A percentile compares a stretch with the other conserved stretches of the same genome.
phyloP scores from a whole-genome alignment of 2,888 invertebrate genomes.

The Pyrrhosoma nymphula region DNA sequence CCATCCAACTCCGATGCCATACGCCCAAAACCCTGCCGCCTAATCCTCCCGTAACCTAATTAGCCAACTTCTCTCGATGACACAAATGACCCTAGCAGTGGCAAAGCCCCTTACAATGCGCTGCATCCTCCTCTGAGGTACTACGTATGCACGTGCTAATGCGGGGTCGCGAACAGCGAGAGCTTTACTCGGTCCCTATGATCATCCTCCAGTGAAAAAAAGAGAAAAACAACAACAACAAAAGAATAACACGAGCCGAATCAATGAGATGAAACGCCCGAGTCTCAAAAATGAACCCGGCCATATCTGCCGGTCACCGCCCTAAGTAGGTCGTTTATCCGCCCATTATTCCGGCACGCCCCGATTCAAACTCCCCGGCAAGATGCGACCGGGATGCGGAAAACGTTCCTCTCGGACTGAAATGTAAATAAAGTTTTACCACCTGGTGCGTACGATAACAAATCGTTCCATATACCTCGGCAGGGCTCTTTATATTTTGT shows the following conservation, averaged over 20 bases:
- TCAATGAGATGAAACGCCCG: background rate
- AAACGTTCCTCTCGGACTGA: background rate
- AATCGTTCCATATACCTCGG: background rate
- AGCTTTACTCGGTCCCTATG: background rate
- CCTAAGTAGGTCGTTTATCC: background rate
- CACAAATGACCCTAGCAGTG: background rate
- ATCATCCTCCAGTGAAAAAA: background rate
- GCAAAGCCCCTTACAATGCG: background rate
- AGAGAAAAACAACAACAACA: background rate
- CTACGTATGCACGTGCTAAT: background rate
- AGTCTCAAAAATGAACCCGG: background rate
- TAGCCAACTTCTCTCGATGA: background rate
- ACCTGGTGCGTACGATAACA: background rate
- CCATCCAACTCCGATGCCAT: background rate
- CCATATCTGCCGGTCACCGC: background rate
- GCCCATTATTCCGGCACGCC: background rate
- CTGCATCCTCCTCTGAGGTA: background rate
- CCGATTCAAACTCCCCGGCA: background rate
- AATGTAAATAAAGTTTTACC: background rate
- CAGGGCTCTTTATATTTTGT: too few species aligned
- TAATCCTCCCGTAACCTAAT: background rate
- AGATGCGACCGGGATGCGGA: background rate
- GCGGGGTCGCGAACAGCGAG: background rate
- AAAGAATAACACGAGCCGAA: background rate
- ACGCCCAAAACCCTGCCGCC: background rate